Evolutionary conservation across 2,797 vertebrate species (phyloP).

Genomic region (Vireo griseus): DNA sequence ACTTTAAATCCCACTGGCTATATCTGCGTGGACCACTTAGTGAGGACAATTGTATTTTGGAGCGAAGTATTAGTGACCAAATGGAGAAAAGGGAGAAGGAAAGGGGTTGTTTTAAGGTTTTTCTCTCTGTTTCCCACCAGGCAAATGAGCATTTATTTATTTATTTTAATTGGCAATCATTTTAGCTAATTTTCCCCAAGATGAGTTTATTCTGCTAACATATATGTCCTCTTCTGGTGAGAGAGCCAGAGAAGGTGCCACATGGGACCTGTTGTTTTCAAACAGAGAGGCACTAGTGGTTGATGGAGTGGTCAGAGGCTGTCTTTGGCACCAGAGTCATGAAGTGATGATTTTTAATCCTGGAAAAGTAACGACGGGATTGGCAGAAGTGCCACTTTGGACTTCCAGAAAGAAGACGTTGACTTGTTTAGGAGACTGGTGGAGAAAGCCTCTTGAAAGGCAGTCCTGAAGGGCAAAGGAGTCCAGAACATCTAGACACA

Average conservation of each 20-base stretch:
- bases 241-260: not conserved
- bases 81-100: not conserved
- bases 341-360: not conserved
- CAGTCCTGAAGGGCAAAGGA: not conserved
- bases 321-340: not conserved
- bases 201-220: not conserved
- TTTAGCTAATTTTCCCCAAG: not conserved
- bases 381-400: not conserved
- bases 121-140: not conserved
- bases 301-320: not conserved
- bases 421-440: not conserved
- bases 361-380: not conserved
- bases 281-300: not conserved
- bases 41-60: not conserved
- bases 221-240: not conserved
- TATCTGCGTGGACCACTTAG: rapidly evolving
- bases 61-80: not conserved
- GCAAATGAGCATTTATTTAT: not conserved
- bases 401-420: not conserved
- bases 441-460: not conserved
- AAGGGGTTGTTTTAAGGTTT: not conserved
- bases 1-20: rapidly evolving
- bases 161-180: not conserved
- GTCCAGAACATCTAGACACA: not conserved
- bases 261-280: no score